Evolutionary conservation across 2,113 vertebrate species (phyloP).

Genomic region (Tamias sibiricus): DNA sequence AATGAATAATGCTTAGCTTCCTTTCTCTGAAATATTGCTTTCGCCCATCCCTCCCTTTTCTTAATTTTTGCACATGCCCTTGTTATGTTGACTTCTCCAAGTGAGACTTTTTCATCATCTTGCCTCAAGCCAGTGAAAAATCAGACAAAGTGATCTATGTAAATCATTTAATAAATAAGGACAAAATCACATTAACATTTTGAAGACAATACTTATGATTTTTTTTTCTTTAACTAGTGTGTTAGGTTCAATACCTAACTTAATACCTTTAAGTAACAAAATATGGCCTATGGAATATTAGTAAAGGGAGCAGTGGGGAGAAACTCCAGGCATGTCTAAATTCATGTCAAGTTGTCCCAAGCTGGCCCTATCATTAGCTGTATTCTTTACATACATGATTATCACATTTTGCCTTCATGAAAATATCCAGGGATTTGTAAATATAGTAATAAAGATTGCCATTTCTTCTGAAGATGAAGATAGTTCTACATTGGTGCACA

Average conservation of each 20-base stretch:
- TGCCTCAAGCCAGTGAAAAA: not conserved
- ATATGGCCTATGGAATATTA: not conserved
- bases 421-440: not conserved
- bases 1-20: not conserved
- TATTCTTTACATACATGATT: not conserved
- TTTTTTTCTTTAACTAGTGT: not conserved
- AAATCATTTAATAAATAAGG: not conserved
- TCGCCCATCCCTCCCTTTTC: not conserved
- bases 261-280: not conserved
- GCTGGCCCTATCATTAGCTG: not conserved
- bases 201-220: not conserved
- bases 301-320: not conserved
- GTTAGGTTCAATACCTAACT: not conserved
- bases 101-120: not conserved
- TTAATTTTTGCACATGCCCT: not conserved
- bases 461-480: conserved; percentile 6
- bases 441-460: not conserved
- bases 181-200: not conserved
- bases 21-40: not conserved
- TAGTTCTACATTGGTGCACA: not conserved
- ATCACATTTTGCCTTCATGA: not conserved
- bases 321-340: not conserved
- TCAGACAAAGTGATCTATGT: not conserved
- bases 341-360: not conserved
- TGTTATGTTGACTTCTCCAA: not conserved